phyloP scores from a whole-genome alignment of 1,140 invertebrate genomes.

The Polypedilum pembai region DNA sequence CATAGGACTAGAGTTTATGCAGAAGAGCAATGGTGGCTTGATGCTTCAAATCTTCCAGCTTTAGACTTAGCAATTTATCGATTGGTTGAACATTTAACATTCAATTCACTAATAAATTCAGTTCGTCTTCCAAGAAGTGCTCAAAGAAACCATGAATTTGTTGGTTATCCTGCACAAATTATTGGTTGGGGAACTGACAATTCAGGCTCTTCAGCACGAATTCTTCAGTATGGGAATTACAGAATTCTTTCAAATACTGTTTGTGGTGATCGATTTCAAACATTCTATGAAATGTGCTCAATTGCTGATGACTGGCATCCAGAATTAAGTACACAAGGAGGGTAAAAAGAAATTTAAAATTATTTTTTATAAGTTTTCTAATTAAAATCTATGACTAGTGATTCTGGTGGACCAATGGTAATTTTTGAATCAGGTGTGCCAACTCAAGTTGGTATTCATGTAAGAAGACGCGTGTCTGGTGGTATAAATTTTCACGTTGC shows the following conservation, averaged over 20 bases:
- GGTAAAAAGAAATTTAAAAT: background rate
- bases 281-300: background rate
- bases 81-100: background rate
- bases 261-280: background rate
- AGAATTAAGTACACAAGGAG: conserved; percentile 2
- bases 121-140: background rate
- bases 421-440: background rate
- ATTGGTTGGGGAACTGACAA: background rate
- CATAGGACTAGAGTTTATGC: background rate
- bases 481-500: background rate
- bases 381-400: background rate
- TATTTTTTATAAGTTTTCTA: no score
- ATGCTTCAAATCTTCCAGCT: background rate
- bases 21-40: background rate
- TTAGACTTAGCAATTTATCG: background rate
- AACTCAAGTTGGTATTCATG: background rate
- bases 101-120: background rate
- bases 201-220: background rate
- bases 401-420: background rate
- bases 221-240: background rate
- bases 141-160: background rate
- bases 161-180: background rate
- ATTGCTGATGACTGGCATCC: background rate
- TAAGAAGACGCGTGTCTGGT: background rate
- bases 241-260: background rate